Evolutionary conservation across 2,113 vertebrate species (phyloP).

Genomic region (Otocyon megalotis): DNA sequence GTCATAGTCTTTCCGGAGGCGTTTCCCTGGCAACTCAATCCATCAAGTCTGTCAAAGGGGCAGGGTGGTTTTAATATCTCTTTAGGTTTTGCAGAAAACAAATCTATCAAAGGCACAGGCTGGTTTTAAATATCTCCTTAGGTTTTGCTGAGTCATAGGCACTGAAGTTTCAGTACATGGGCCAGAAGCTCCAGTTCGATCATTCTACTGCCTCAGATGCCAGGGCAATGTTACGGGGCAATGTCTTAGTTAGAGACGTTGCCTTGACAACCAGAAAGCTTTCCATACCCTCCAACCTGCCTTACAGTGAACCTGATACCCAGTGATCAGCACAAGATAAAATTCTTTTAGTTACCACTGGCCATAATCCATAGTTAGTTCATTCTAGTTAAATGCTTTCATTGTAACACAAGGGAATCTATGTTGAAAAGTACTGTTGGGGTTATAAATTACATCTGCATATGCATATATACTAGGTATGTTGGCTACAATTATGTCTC

Average conservation of each 20-base stretch:
- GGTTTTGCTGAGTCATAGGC: neutral
- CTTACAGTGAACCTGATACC: slow-evolving; percentile 20
- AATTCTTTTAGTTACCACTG: slow-evolving; percentile 44
- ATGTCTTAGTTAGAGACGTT: neutral
- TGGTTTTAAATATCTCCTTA: neutral
- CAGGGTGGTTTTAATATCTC: neutral
- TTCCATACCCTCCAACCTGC: slow-evolving; percentile 27
- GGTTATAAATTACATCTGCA: neutral
- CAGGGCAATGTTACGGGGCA: neutral
- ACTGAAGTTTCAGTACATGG: neutral
- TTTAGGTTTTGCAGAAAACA: neutral
- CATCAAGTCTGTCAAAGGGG: neutral
- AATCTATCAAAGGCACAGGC: neutral
- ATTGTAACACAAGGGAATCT: neutral
- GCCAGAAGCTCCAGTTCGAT: neutral
- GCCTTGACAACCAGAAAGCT: slow-evolving; percentile 6
- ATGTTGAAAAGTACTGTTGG: neutral
- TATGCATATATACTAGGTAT: neutral
- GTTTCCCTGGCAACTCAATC: neutral
- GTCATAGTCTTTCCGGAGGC: neutral
- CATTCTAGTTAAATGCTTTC: neutral
- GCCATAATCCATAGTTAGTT: neutral
- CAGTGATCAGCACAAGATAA: neutral
- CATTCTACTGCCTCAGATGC: neutral
- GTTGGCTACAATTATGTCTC: neutral